phyloP scores from a whole-genome alignment of 2,797 vertebrate genomes.

The Taenioides sp. region DNA sequence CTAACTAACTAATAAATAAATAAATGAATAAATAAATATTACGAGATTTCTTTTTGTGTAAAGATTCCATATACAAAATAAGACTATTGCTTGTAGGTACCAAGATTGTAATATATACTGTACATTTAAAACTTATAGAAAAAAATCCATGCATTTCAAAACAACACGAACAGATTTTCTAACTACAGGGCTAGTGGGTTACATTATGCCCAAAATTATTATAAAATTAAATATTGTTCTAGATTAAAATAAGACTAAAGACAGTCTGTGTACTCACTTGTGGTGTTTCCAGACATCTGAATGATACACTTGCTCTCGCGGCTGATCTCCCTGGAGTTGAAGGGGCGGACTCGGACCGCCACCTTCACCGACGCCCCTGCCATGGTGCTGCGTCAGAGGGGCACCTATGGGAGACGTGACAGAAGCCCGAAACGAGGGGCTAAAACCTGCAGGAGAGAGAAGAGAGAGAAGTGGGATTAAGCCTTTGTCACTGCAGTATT shows the following conservation, averaged over 20 bases:
- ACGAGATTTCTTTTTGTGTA: too few species aligned
- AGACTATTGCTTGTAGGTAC: too few species aligned
- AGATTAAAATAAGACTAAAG: not conserved
- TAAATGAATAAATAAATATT: too few species aligned
- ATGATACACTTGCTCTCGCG: constrained; percentile 98
- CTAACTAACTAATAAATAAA: too few species aligned
- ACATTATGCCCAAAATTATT: not conserved
- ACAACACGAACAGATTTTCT: too few species aligned
- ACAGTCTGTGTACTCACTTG: constrained; percentile 82
- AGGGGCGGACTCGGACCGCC: constrained; percentile 96
- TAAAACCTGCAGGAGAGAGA: constrained; percentile 37
- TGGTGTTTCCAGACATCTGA: constrained; percentile 97
- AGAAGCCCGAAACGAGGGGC: constrained; percentile 30
- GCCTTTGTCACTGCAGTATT: not conserved
- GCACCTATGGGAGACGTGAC: constrained; percentile 50
- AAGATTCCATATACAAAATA: too few species aligned
- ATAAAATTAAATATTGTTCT: not conserved
- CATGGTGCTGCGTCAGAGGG: constrained; percentile 77
- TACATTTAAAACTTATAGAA: too few species aligned
- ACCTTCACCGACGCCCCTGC: constrained; percentile 98
- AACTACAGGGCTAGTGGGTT: too few species aligned
- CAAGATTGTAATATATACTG: too few species aligned
- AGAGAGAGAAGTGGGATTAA: constrained; percentile 25
- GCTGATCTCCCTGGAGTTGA: constrained; percentile 93
- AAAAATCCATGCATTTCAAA: too few species aligned